Evolutionary conservation across 2,113 vertebrate species (phyloP).

Genomic region (Oceanites oceanicus): DNA sequence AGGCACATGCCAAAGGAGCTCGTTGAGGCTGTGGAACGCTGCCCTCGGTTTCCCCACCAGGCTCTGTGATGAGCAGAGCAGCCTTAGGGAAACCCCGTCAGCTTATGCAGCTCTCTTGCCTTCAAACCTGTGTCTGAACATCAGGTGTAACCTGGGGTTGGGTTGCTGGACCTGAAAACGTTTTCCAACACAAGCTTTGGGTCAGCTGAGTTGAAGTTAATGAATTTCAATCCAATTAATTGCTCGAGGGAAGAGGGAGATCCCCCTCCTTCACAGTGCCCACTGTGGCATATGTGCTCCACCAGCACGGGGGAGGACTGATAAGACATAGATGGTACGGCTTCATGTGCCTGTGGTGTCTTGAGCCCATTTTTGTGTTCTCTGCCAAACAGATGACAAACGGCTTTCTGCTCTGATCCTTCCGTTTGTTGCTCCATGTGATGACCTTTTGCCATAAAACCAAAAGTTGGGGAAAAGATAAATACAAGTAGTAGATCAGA

Average conservation of each 20-base stretch:
- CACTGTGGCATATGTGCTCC: rapidly evolving
- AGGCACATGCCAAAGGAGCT: not conserved
- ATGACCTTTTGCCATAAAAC: not conserved
- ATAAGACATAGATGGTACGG: rapidly evolving
- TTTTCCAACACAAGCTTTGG: not conserved
- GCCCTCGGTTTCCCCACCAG: not conserved
- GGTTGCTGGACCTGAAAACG: not conserved
- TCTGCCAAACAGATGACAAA: not conserved
- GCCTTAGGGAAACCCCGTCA: rapidly evolving
- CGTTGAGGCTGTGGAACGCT: rapidly evolving
- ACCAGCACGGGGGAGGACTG: not conserved
- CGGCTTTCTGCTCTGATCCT: not conserved
- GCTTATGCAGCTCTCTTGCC: not conserved
- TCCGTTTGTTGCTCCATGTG: not conserved
- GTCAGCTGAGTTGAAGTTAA: not conserved
- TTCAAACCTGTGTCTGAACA: not conserved
- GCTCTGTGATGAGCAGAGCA: not conserved
- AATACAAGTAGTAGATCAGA: not conserved
- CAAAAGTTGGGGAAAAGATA: not conserved
- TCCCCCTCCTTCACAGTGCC: not conserved
- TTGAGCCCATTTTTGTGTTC: not conserved
- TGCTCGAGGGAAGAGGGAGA: not conserved
- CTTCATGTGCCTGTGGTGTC: not conserved
- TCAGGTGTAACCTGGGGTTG: not conserved
- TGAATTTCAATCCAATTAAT: not conserved